Percentiles rank a stretch among this genome's conserved stretches.
These are phyloP conservation scores for Ptychodera flava DNA, from an alignment of 35 echinoderm and acorn worm genomes.

Conservation along the genomic window DNA sequence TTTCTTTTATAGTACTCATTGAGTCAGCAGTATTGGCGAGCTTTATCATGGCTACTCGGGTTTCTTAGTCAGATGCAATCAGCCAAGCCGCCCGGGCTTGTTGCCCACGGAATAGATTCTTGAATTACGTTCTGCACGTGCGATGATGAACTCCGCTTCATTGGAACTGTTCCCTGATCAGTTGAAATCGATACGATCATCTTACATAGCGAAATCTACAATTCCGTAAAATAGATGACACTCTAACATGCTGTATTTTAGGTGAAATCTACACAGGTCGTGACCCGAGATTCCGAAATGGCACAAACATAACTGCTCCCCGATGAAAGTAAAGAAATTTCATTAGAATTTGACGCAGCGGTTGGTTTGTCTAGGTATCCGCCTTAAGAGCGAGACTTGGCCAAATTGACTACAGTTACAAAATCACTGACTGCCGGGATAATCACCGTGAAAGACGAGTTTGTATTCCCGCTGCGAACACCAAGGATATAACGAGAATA, in stretches of 20 bases:
- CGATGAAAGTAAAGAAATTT: not conserved
- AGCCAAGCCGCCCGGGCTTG: not conserved
- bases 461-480: not conserved
- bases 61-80: not conserved
- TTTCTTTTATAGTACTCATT: too few species aligned
- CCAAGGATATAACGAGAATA: not conserved
- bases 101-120: not conserved
- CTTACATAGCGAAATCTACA: not conserved
- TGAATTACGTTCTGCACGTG: not conserved
- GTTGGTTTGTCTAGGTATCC: not conserved
- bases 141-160: not conserved
- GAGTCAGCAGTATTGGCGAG: not conserved
- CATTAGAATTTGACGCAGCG: not conserved
- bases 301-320: not conserved
- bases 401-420: not conserved
- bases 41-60: not conserved
- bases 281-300: not conserved
- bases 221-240: not conserved
- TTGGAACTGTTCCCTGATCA: not conserved
- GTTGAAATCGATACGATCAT: not conserved
- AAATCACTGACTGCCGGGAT: not conserved
- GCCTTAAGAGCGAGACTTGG: not conserved
- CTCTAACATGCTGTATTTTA: not conserved
- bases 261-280: not conserved
- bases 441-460: not conserved